Evolutionary conservation across 2,888 invertebrate genomes (phyloP).

Genomic region (Microdon myrmicae): DNA sequence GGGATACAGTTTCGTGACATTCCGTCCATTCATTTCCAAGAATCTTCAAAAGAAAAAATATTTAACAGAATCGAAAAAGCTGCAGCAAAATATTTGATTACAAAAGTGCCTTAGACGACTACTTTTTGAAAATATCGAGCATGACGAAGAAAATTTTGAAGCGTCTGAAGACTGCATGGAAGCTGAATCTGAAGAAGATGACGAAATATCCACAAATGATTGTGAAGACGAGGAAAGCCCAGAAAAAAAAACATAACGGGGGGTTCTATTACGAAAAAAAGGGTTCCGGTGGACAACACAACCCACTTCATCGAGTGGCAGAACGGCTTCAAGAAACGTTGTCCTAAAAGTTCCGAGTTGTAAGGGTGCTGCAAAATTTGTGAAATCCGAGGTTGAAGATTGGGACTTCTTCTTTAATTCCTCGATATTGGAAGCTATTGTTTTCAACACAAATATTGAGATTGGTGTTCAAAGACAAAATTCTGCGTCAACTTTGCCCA

Average conservation of each 20-base stretch:
- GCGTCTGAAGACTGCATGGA: too few relatives aligned
- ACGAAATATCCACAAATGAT: too few relatives aligned
- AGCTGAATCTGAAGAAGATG: too few relatives aligned
- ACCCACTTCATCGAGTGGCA: constrained; percentile 7
- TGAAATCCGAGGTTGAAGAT: constrained; percentile 8
- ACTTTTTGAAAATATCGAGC: too few relatives aligned
- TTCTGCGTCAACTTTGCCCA: too few relatives aligned
- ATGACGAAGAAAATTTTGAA: too few relatives aligned
- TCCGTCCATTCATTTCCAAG: too few relatives aligned
- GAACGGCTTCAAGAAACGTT: constrained; percentile 1
- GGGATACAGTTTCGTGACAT: too few relatives aligned
- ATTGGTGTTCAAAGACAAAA: constrained; percentile 8
- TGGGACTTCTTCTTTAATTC: constrained; percentile 6
- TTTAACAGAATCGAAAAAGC: too few relatives aligned
- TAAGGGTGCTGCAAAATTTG: constrained; percentile 8
- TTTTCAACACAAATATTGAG: constrained; percentile 4
- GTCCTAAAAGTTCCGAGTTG: constrained; percentile 4
- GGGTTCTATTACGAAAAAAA: constrained; percentile 10
- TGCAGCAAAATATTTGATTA: too few relatives aligned
- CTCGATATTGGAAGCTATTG: not conserved
- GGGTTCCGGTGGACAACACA: constrained; percentile 6
- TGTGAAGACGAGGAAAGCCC: constrained; percentile 5
- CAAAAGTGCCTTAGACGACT: too few relatives aligned
- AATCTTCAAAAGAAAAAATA: too few relatives aligned
- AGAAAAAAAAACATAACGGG: constrained; percentile 10